Evolutionary conservation across 2,888 invertebrate species (phyloP), one percentile per base, ranked within the genome.

Genomic region (Agrotis segetum): DNA sequence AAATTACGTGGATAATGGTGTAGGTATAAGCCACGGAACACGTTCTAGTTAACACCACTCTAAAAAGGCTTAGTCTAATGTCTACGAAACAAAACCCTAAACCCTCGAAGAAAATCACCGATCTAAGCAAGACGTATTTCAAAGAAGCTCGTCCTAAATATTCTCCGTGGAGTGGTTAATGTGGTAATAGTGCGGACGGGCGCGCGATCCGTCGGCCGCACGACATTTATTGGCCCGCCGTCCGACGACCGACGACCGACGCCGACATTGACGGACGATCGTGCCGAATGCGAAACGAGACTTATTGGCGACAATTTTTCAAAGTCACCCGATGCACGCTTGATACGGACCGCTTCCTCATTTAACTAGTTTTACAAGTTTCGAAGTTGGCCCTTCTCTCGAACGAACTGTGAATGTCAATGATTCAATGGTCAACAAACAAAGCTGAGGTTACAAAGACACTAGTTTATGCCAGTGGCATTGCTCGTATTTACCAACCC

Each of bases 221-320:
- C 83, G 89, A 90, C 91, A 87, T 89, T 93, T 94, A 94, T 94
- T 93, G 93, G 92, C 88, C 88, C 59, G 71, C 82, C 90, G 88
- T 87, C 87, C 83, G 85, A 82, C 88, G 84, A 83, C 85, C 85
- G 67, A 70, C 71, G 84, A 72, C 72, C 70, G n/a, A 82, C 87
- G 79, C 55, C 87, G 94, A 95, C 95, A 93, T 89, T 94, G 95
- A 95, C 91, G 87, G 89, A 95, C 92, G 93, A 92, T 89, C 88
- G 85, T 82, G 84, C 85, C 86, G 90, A 93, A 91, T 92, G 89
- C 90, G 91, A 93, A 92, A 91, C 91, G 87, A 92, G 89, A 95
- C 92, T 94, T 95, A 95, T 93, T 93, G 92, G 89, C 85, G 89
- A 92, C 94, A 82, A 94, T 93, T 92, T 91, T 91, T 95, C 94